Evolutionary conservation across 2,888 invertebrate species (phyloP).

Genomic region (Sialis lutaria): DNA sequence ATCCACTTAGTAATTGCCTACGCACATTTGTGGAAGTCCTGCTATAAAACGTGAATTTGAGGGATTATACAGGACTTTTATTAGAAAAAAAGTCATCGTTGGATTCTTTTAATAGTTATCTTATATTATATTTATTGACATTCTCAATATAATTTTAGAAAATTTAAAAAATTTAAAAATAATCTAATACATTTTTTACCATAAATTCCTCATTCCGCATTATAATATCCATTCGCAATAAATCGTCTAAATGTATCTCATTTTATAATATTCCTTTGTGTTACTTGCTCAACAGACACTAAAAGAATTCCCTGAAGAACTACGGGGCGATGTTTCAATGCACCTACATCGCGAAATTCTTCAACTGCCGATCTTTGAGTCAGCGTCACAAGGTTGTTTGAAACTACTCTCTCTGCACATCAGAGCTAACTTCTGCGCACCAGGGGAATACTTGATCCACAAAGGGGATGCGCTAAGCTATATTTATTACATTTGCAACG

Average conservation of each 20-base stretch:
- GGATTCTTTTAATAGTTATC: no score
- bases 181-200: no score
- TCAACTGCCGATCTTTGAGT: slow-evolving; percentile 85
- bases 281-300: slow-evolving; percentile 45
- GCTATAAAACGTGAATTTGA: no score
- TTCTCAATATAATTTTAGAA: no score
- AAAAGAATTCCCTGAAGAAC: slow-evolving; percentile 90
- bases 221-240: no score
- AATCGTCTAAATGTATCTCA: neutral
- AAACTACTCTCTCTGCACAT: slow-evolving; percentile 86
- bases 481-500: slow-evolving; percentile 91
- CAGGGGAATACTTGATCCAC: slow-evolving; percentile 87
- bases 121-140: no score
- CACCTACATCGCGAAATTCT: slow-evolving; percentile 90
- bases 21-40: no score
- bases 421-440: slow-evolving; percentile 88
- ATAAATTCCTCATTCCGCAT: no score
- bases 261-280: slow-evolving; percentile 2
- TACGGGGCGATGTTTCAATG: slow-evolving; percentile 88
- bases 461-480: slow-evolving; percentile 87
- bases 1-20: no score
- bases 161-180: no score
- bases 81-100: no score
- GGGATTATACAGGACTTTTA: no score
- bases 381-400: slow-evolving; percentile 85